These are phyloP conservation scores for Maniola jurtina DNA, from an alignment of 1,140 invertebrate genomes.

Conservation along the genomic window DNA sequence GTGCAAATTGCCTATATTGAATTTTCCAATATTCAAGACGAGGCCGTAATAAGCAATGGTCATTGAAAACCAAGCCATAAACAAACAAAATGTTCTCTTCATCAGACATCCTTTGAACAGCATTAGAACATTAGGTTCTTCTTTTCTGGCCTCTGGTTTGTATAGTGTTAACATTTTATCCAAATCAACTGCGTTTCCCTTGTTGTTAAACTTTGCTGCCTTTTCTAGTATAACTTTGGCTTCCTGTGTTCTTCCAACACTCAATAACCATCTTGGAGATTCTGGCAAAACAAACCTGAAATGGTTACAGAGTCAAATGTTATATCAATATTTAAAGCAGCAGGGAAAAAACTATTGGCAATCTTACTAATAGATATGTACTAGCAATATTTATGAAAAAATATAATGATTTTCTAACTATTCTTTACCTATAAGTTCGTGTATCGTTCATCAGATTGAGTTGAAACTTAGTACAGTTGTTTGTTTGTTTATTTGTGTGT, in stretches of 20 bases:
- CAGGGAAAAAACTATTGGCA: too few relatives aligned
- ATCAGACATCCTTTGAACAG: conserved; percentile 81
- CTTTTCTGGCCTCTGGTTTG: conserved; percentile 55
- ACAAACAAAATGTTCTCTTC: conserved; percentile 83
- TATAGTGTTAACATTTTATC: conserved; percentile 81
- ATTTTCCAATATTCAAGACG: conserved; percentile 84
- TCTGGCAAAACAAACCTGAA: conserved; percentile 88
- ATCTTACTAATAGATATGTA: too few relatives aligned
- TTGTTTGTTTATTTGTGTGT: too few relatives aligned
- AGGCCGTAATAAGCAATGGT: conserved; percentile 87
- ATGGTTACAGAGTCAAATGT: conserved; percentile 19
- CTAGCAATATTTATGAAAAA: too few relatives aligned
- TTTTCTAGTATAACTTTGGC: conserved; percentile 84
- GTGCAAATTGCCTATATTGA: conserved; percentile 85
- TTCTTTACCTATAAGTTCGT: too few relatives aligned
- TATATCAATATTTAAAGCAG: too few relatives aligned
- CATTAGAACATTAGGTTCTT: conserved; percentile 79
- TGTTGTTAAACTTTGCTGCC: conserved; percentile 83
- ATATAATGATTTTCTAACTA: too few relatives aligned
- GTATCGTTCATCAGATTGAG: too few relatives aligned
- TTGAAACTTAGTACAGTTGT: too few relatives aligned
- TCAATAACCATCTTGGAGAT: conserved; percentile 91
- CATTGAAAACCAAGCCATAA: conserved; percentile 85
- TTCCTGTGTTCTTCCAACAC: conserved; percentile 84
- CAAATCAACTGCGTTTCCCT: conserved; percentile 80